Base-by-base conservation (phyloP, 1,140 invertebrate genomes). In the Pectinophora gossypiella region DNA sequence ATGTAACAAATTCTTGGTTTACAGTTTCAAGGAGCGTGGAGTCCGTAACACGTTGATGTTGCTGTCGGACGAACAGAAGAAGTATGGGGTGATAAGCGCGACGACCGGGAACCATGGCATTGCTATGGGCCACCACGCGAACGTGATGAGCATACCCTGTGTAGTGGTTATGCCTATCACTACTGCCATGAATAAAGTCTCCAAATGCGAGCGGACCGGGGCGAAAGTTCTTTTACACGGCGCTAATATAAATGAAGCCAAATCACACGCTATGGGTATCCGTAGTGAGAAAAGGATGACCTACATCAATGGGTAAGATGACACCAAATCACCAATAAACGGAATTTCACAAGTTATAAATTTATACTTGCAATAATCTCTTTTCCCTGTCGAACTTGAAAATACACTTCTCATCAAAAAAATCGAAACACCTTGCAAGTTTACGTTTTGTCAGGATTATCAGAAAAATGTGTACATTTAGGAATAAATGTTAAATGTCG, bases 21-120 rank as follows among this genome's bases (percentile, higher is more conserved):
- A 54, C 61, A 97, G 95, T 85, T 97, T 97, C 72, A 97, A 97
- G 82, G 96, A 98, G 84, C 90, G 96, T 57, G 96, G 96, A 12
- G 96, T 95, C 0, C 88, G 95, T 12, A 95, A 96, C 71, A 92
- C 95, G 1, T 72, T 98, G 5, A 64, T 94, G 48, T 91, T 92
- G 81, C 71, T 98, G 12, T 72, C 88, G 1, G 88, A 92, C 19
- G 91, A 94, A 12, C 90, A 96, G 66, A 93, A 92, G 70, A 86
- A 85, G 32, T 84, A 73, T 32, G 97, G 97, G 35, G 95, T 98
- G 0, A 94, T 98, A 54, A 93, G 96, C 10, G 96, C 97, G 0
- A 96, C 95, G 12, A 89, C 96, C 36, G 96, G 96, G 0, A 98
- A 98, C 76, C 96, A 98, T 76, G 96, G 96, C 0, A 54, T 68